A percentile compares a stretch with the other conserved stretches of the same genome.
phyloP scores from a whole-genome alignment of 2,888 invertebrate genomes.

The Vandiemenella viatica region DNA sequence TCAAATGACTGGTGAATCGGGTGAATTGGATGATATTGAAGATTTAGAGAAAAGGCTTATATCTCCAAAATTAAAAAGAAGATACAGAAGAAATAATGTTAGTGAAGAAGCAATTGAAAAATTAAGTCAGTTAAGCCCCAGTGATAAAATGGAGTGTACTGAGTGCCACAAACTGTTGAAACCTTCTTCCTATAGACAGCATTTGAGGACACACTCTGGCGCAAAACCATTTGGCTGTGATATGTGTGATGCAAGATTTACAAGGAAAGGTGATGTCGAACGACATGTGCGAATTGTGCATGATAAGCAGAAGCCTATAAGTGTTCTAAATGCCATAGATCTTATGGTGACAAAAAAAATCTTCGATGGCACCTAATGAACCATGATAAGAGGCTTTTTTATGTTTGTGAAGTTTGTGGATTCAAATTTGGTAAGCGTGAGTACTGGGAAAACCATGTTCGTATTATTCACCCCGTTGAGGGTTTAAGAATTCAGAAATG shows the following conservation, averaged over 20 bases:
- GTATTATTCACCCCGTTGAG: slow-evolving; percentile 20
- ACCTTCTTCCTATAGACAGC: slow-evolving; percentile 17
- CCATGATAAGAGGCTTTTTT: slow-evolving; percentile 20
- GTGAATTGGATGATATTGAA: slow-evolving; percentile 3
- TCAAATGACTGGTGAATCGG: slow-evolving; percentile 3
- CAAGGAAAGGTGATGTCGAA: slow-evolving; percentile 21
- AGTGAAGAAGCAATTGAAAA: slow-evolving; percentile 9
- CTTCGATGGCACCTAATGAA: slow-evolving; percentile 20
- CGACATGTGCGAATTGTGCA: slow-evolving; percentile 21
- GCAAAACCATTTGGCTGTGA: slow-evolving; percentile 20
- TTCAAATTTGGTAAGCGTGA: slow-evolving; percentile 22
- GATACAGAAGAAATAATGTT: slow-evolving; percentile 8
- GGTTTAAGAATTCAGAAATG: slow-evolving; percentile 7
- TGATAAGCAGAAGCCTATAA: slow-evolving; percentile 20
- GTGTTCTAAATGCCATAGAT: slow-evolving; percentile 18
- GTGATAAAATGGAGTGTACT: slow-evolving; percentile 16
- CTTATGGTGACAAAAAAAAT: slow-evolving; percentile 19
- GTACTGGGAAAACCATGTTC: slow-evolving; percentile 22
- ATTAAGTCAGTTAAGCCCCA: slow-evolving; percentile 10
- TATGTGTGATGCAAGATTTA: slow-evolving; percentile 20
- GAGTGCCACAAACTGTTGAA: slow-evolving; percentile 17
- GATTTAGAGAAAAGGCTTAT: slow-evolving; percentile 4
- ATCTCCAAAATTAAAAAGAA: slow-evolving; percentile 7
- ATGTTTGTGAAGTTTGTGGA: slow-evolving; percentile 21
- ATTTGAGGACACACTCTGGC: slow-evolving; percentile 20